These are phyloP conservation scores for Anthopleura sola DNA, from an alignment of 64 coral and sea anemone species.

Conservation along the genomic window DNA sequence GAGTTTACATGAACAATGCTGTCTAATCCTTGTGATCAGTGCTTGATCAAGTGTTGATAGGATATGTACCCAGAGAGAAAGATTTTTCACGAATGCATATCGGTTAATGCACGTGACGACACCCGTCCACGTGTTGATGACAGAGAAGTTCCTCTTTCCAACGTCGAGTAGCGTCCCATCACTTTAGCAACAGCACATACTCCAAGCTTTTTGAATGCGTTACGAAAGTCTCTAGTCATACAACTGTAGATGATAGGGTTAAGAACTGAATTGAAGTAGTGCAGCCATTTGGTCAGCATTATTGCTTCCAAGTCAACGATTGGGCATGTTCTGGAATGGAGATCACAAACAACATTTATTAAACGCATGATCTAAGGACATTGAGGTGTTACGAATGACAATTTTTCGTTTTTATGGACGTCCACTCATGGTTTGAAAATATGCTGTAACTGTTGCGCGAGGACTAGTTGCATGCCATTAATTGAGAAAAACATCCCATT, in stretches of 20 bases:
- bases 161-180: background rate
- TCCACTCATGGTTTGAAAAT: no score
- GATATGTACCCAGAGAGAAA: no score
- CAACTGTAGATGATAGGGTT: slow-evolving; percentile 81
- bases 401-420: no score
- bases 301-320: background rate
- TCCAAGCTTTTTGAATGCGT: slow-evolving; percentile 58
- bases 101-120: background rate
- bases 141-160: background rate
- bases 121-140: background rate
- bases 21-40: no score
- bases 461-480: no score
- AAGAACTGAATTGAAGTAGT: slow-evolving; percentile 71
- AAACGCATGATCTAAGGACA: no score
- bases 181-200: background rate
- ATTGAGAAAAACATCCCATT: no score
- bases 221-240: slow-evolving; percentile 73
- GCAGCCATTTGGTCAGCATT: slow-evolving; percentile 77
- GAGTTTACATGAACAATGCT: no score
- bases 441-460: no score
- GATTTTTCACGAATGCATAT: background rate
- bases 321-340: slow-evolving; percentile 8
- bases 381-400: no score
- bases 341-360: background rate
- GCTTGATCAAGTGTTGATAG: no score